These are phyloP conservation scores for Eumerus sabulonum DNA, from an alignment of 2,888 invertebrate species.

Conservation along the genomic window DNA sequence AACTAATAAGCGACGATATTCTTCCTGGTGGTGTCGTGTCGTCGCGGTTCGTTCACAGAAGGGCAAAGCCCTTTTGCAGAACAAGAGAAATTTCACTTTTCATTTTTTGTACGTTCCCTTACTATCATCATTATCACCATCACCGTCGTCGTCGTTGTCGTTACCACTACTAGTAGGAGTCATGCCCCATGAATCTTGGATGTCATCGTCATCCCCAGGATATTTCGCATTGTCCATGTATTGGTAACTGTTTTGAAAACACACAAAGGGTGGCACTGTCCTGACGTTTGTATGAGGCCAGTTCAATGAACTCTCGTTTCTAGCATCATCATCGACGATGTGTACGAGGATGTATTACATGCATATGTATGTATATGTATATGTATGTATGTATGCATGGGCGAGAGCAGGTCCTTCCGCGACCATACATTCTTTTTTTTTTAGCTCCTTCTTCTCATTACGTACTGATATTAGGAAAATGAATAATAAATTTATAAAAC, in stretches of 20 bases:
- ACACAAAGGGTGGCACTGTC: conserved; percentile 45
- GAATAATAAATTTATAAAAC: neutral
- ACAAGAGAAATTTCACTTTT: conserved; percentile 77
- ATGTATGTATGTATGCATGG: conserved; percentile 17
- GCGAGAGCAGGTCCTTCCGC: conserved; percentile 31
- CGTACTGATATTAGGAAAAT: too few species aligned
- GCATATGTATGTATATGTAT: too few species aligned
- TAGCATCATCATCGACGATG: conserved; percentile 52
- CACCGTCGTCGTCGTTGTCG: too few species aligned
- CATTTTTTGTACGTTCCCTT: conserved; percentile 74
- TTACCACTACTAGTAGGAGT: neutral
- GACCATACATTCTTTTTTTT: too few species aligned
- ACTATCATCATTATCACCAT: neutral
- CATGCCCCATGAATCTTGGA: conserved; percentile 37
- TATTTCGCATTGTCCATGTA: conserved; percentile 4
- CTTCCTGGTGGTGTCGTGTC: neutral
- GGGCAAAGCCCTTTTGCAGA: conserved; percentile 69
- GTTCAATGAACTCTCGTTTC: conserved; percentile 66
- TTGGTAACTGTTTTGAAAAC: conserved; percentile 32
- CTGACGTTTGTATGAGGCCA: conserved; percentile 24
- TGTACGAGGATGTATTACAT: conserved; percentile 48
- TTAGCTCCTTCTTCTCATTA: too few species aligned
- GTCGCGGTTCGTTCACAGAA: conserved; percentile 63
- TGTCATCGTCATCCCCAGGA: conserved; percentile 41
- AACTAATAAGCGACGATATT: conserved; percentile 45